Base-by-base conservation (phyloP, 2,888 invertebrate genomes). In the Nomada lathburiana region DNA sequence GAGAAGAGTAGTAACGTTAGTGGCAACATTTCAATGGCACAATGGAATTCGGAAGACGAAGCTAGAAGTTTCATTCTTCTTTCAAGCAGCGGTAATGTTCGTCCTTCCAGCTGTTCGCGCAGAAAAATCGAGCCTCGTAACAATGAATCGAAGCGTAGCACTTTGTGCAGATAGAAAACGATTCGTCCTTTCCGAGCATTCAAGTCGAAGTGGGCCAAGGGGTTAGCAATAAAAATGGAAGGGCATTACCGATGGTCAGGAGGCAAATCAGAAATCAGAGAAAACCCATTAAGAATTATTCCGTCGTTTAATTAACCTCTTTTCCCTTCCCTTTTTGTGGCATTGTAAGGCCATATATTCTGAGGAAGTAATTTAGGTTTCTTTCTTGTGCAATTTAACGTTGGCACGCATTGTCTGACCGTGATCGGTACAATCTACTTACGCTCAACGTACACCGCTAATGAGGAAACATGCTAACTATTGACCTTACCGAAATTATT, bases 401-500 rank as follows among this genome's bases (percentile, higher is more conserved):
- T 59, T 59, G 62, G 47, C 68, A 68, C 68, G 53, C 53, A 23
- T 44, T 76, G 79, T 64, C 77, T 53, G 64, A 36, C 69, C 59
- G 29, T n/a, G 69, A 52, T 52, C 23, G 63, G 42, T 29, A 52
- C 70, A 77, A 77, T 76, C 77, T 76, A 79, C 77, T 79, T 76
- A 52, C 36, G 36, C 1, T 7, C 36, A 36, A 36, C 36, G 7
- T 36, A 0, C 36, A 36, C 36, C 7, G 36, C 36, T 7, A 1
- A 36, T 36, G 7, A 36, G 7, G 36, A 7, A 7, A 36, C 7
- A 7, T 36, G 36, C 36, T 36, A 36, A 36, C 36, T 36, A 36
- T 36, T 36, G 36, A 36, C 7, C 0, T 36, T 1, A 7, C 5
- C 7, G 36, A 36, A 36, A 36, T 7, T 7, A 36, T 36, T 7